Evolutionary conservation across 2,888 invertebrate genomes (phyloP).

Genomic region (Caenorhabditis drosophilae): DNA sequence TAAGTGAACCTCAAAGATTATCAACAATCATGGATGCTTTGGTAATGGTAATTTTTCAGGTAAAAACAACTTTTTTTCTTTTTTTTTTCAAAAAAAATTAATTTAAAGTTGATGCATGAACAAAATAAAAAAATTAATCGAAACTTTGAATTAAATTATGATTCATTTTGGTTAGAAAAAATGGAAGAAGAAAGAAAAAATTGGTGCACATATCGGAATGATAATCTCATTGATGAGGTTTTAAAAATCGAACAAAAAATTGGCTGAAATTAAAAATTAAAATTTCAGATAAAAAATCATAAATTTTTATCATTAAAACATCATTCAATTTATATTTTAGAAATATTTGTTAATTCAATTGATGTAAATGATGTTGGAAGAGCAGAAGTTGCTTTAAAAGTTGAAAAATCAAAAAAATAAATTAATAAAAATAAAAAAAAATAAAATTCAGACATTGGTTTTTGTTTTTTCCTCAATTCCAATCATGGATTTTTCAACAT

Average conservation of each 20-base stretch:
- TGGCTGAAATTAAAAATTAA: constrained; percentile 4
- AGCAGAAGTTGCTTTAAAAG: constrained; percentile 9
- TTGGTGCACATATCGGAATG: constrained; percentile 13
- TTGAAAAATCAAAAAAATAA: not conserved
- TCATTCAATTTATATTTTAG: constrained; percentile 43
- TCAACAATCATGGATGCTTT: constrained; percentile 10
- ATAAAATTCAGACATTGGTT: constrained; percentile 5
- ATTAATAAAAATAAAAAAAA: not conserved
- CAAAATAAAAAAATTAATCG: no score
- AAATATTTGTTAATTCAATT: constrained; percentile 39
- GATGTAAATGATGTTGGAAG: constrained; percentile 46
- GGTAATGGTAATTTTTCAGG: constrained; percentile 12
- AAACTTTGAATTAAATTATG: no score
- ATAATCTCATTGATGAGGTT: no score
- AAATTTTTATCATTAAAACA: constrained; percentile 15
- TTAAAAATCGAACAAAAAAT: no score
- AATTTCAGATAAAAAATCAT: constrained; percentile 9
- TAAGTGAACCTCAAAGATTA: constrained; percentile 24
- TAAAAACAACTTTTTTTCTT: constrained; percentile 7
- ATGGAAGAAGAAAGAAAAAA: constrained; percentile 21
- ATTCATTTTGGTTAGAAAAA: constrained; percentile 8
- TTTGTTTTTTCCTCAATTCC: constrained; percentile 23
- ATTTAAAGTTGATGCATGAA: no score
- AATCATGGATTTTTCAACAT: constrained; percentile 18
- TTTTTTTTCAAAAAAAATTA: no score